Base-by-base conservation (phyloP, 2,113 vertebrate genomes). In the Thunnus thynnus region DNA sequence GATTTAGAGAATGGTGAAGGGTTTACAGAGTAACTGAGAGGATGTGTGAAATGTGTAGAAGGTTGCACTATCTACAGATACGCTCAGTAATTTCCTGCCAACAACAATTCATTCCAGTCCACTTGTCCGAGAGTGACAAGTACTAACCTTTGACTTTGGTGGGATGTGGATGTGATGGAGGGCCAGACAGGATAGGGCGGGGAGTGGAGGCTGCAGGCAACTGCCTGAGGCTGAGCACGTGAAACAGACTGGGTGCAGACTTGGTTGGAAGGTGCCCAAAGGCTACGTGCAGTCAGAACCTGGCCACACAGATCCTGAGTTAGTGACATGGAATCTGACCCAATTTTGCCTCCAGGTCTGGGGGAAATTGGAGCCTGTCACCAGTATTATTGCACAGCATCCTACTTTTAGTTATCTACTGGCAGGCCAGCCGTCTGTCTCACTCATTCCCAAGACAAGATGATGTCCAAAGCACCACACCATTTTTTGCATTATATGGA, bases 281-380 rank as follows among this genome's bases (percentile, higher is more conserved):
- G 7, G 22, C 22, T 16, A 48, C 62, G 58, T 52, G 47, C 66
- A 57, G 46, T 72, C 79, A 72, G 65, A 86, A 85, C 69, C 64
- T 74, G 57, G 54, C 54, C 18, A 41, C 13, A 18, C 72, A 67
- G n/a, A 63, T 70, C 51, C 56, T 73, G 69, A 72, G 68, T 22
- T 14, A 36, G 47, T 20, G 74, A 55, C 30, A 22, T 54, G 60
- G 66, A 83, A 67, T 68, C 18, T 83, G 75, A 79, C 83, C 80
- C 73, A 84, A 10, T 86, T 80, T 58, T 44, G 12, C 13, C 11
- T 56, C 57, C 57, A 76, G 25, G 46, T 68, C n/a, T 25, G 2
- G 16, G 0, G 22, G 20, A 74, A 77, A 78, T 61, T 11, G 17
- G 30, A 81, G n/a, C 58, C 70, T 13, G 0, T 65, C 67, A 22